Base-by-base conservation (phyloP, 1,140 invertebrate species). In the Drosophila gunungcola region DNA sequence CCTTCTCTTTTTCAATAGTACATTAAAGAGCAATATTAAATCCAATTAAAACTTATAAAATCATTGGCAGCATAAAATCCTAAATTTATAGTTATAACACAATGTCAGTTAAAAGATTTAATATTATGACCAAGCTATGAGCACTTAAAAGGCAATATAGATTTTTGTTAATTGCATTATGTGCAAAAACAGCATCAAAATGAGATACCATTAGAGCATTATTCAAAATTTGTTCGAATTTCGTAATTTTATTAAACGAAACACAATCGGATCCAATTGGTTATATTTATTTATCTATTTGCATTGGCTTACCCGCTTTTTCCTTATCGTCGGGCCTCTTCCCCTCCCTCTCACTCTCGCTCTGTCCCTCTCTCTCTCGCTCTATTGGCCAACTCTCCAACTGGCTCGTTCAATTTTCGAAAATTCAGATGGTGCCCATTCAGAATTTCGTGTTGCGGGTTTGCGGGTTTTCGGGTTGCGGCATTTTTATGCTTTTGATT, bases 401-500 rank as follows among this genome's bases (percentile, higher is more conserved):
- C 39, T 36, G 10, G 9, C 27, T 57, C 32, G 41, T 63, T 43
- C 29, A 63, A 63, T 57, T 63, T 34, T 57, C 39, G 13, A 61
- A 56, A 62, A 49, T 36, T 68, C 60, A 29, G 38, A 51, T 42
- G 45, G 32, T 39, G 29, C 38, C 64, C 67, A 70, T 70, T 70
- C 67, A 70, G 29, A 32, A 69, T 41, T 68, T 32, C 16, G 16
- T 21, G 16, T 21, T 21, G 16, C 16, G 16, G 49, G 9, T 36
- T 43, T 55, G 45, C 29, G 57, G 63, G 58, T 21, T 67, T 45
- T 48, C 62, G 48, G 56, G 63, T 41, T 70, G 64, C 51, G 67
- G 51, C 67, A 36, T 70, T 70, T 70, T 49, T 41, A 57, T 57
- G 67, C 67, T 70, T 49, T 70, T 41, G 48, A 57, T 70, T 70